These are phyloP conservation scores for Pachliopta kotzebuea DNA, from an alignment of 2,888 invertebrate genomes.

Conservation along the genomic window DNA sequence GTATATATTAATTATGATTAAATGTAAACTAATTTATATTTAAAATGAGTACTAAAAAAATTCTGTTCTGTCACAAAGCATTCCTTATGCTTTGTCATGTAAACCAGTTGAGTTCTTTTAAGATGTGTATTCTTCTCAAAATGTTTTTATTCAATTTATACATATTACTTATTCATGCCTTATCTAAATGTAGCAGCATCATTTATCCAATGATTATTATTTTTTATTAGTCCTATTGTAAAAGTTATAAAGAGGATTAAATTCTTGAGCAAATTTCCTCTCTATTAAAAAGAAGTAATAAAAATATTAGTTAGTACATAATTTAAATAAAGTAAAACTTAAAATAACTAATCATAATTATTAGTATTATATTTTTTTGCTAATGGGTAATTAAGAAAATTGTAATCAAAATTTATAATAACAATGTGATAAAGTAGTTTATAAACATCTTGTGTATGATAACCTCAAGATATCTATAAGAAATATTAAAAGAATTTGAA, in stretches of 20 bases:
- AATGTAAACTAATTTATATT: too few species aligned
- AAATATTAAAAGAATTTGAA: neutral
- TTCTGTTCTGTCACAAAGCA: neutral
- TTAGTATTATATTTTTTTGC: neutral
- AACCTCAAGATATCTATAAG: slow-evolving; percentile 1
- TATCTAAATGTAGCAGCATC: too few species aligned
- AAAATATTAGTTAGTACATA: too few species aligned
- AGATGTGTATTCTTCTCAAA: neutral
- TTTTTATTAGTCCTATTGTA: neutral
- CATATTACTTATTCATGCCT: neutral
- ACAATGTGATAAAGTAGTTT: neutral
- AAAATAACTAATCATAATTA: too few species aligned
- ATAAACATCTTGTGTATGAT: neutral
- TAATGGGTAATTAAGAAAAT: neutral
- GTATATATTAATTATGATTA: too few species aligned
- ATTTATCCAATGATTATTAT: neutral
- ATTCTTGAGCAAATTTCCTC: too few species aligned
- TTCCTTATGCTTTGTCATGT: neutral
- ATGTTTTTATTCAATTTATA: neutral
- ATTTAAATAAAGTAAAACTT: too few species aligned
- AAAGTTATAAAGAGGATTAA: too few species aligned
- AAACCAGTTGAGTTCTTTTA: neutral
- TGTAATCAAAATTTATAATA: neutral
- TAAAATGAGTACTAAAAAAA: too few species aligned
- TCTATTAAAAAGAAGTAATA: too few species aligned